Conservation (phyloP, 1,140 invertebrate species). For the Drosophila persimilis region DNA sequence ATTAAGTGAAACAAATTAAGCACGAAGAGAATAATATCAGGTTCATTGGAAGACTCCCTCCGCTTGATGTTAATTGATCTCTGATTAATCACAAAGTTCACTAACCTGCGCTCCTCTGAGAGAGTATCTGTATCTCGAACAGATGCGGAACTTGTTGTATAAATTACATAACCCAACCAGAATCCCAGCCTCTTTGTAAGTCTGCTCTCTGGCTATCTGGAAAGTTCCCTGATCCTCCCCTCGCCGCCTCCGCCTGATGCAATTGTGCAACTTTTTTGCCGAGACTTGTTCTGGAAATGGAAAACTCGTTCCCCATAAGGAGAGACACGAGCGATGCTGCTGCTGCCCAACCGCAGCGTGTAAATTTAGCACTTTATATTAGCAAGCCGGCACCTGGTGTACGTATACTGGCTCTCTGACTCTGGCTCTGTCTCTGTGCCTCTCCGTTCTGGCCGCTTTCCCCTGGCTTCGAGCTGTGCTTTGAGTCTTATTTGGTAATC, state of each 20-base stretch:
- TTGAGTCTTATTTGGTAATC: constrained; percentile 67
- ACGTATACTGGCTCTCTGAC: background rate
- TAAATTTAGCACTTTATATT: constrained; percentile 68
- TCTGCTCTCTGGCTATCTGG: constrained; percentile 23
- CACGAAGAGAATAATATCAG: background rate
- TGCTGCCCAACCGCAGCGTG: constrained; percentile 3
- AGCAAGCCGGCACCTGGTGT: constrained; percentile 62
- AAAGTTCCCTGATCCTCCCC: constrained; percentile 60
- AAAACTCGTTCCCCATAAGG: constrained; percentile 66
- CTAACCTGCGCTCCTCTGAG: constrained; percentile 18
- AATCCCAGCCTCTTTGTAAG: constrained; percentile 8
- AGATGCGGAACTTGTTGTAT: constrained; percentile 49
- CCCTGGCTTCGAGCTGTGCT: constrained; percentile 37
- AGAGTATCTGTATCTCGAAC: constrained; percentile 24
- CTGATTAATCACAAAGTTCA: constrained; percentile 43
- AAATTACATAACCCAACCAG: constrained; percentile 45
- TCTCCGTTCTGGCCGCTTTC: constrained; percentile 60
- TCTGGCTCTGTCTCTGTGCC: constrained; percentile 1
- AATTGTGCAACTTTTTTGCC: constrained; percentile 68
- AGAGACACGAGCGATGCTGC: constrained; percentile 17
- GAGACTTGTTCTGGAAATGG: constrained; percentile 56
- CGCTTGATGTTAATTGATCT: constrained; percentile 28
- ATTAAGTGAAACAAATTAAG: too few relatives aligned
- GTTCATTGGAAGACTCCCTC: background rate
- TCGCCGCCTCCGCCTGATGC: constrained; percentile 24